Percentiles rank a stretch among this genome's conserved stretches.
These are phyloP conservation scores for Lycaena phlaeas DNA, from an alignment of 2,888 invertebrate genomes.

Conservation along the genomic window DNA sequence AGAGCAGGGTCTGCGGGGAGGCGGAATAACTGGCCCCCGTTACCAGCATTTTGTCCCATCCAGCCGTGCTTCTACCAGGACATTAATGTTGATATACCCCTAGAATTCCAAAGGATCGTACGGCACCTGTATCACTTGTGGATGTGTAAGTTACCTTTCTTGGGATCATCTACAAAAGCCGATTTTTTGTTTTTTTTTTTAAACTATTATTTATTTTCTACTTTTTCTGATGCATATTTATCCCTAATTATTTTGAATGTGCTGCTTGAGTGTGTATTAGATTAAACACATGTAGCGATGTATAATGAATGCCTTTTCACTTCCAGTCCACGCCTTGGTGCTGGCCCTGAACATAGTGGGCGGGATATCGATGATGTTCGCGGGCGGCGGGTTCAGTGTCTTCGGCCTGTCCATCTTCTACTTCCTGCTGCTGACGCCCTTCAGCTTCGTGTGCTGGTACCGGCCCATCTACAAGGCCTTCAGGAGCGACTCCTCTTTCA, in stretches of 20 bases:
- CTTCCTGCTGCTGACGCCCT: conserved; percentile 92
- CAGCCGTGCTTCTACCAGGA: conserved; percentile 99
- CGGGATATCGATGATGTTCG: conserved; percentile 83
- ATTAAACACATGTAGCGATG: too few species aligned
- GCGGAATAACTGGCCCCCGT: conserved; percentile 98
- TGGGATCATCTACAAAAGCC: too few species aligned
- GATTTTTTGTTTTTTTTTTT: too few species aligned
- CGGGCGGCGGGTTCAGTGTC: conserved; percentile 73
- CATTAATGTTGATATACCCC: conserved; percentile 97
- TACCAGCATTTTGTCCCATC: conserved; percentile 92
- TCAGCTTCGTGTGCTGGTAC: conserved; percentile 99
- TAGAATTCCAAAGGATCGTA: conserved; percentile 97
- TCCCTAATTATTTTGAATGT: too few species aligned
- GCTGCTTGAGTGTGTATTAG: too few species aligned
- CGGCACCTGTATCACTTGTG: conserved; percentile 95
- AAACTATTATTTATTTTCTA: too few species aligned
- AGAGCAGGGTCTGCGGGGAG: conserved; percentile 76
- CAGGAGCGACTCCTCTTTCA: conserved; percentile 98
- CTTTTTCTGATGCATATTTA: too few species aligned
- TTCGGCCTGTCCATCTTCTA: conserved; percentile 94
- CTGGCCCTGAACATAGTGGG: conserved; percentile 90
- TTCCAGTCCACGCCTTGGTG: conserved; percentile 89
- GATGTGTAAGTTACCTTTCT: conserved; percentile 90
- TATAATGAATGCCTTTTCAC: too few species aligned
- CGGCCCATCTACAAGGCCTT: conserved; percentile 99